phyloP scores from a whole-genome alignment of 2,888 invertebrate species.

The Lasioglossum zephyrum region DNA sequence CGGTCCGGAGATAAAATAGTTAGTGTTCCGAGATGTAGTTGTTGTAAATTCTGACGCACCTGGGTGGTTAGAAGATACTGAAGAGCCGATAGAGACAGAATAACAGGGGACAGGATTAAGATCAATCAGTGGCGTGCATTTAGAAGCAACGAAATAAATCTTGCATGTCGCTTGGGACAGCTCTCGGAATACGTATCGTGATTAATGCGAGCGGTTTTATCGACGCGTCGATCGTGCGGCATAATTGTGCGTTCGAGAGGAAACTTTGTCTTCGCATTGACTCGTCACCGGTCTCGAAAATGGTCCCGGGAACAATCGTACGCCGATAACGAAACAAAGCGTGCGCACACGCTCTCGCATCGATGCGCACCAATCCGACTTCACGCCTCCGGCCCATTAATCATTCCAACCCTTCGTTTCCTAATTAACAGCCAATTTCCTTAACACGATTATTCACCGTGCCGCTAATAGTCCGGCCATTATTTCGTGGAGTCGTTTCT shows the following conservation, averaged over 20 bases:
- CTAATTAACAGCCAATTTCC: conserved; percentile 64
- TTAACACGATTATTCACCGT: conserved; percentile 64
- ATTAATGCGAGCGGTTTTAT: conserved; percentile 67
- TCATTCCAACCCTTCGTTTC: conserved; percentile 40
- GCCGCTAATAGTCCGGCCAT: conserved; percentile 50
- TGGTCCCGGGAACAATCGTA: conserved; percentile 31
- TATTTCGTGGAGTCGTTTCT: conserved; percentile 43
- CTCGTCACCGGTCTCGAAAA: conserved; percentile 37
- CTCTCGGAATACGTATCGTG: conserved; percentile 44
- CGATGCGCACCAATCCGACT: conserved; percentile 25
- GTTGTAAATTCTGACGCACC: conserved; percentile 44
- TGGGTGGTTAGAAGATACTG: conserved; percentile 50
- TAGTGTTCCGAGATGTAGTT: conserved; percentile 57
- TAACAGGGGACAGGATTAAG: conserved; percentile 66
- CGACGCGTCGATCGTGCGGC: conserved; percentile 57
- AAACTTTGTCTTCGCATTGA: conserved; percentile 35
- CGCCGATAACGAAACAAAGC: conserved; percentile 40
- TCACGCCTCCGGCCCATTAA: conserved; percentile 54
- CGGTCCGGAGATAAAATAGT: conserved; percentile 18
- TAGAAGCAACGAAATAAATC: conserved; percentile 55
- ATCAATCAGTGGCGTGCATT: conserved; percentile 65
- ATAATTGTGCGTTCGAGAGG: conserved; percentile 51
- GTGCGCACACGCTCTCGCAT: conserved; percentile 5
- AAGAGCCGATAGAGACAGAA: conserved; percentile 53
- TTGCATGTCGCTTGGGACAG: conserved; percentile 15